phyloP scores from a whole-genome alignment of 2,888 invertebrate species.

The Podotricha telesiphe region DNA sequence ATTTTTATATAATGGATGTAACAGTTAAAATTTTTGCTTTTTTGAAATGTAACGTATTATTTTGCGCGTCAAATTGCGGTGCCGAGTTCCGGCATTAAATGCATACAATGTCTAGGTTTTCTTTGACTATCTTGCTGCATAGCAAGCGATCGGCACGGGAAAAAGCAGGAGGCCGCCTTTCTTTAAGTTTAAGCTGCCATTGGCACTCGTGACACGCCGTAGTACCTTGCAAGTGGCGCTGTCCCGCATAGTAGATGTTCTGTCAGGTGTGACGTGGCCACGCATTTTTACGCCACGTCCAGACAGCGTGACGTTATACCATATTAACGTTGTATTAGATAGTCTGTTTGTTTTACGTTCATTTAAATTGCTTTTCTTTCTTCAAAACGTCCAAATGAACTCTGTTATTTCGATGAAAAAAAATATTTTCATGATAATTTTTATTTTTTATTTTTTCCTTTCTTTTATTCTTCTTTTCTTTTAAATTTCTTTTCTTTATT shows the following conservation, averaged over 20 bases:
- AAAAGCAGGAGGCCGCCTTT: not conserved
- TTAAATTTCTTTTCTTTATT: too few species aligned
- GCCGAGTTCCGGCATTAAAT: too few species aligned
- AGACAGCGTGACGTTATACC: conserved; percentile 35
- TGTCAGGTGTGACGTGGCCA: conserved; percentile 40
- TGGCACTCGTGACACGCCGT: not conserved
- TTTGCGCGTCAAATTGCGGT: too few species aligned
- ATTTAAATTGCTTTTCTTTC: not conserved
- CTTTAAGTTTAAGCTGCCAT: not conserved
- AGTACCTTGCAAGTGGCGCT: conserved; percentile 13
- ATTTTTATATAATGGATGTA: not conserved
- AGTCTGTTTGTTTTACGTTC: not conserved
- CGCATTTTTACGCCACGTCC: conserved; percentile 36
- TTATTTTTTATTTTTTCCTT: too few species aligned
- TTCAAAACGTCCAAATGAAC: not conserved
- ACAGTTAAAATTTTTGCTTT: too few species aligned
- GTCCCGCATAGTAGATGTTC: conserved; percentile 35
- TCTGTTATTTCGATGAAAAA: too few species aligned
- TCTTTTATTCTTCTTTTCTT: too few species aligned
- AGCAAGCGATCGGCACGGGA: too few species aligned
- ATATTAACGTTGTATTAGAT: conserved; percentile 14
- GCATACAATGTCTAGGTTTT: too few species aligned
- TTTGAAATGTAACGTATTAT: too few species aligned
- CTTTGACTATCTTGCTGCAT: too few species aligned
- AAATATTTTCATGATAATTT: too few species aligned